phyloP scores from a whole-genome alignment of 2,797 vertebrate genomes.

The Avahi laniger region DNA sequence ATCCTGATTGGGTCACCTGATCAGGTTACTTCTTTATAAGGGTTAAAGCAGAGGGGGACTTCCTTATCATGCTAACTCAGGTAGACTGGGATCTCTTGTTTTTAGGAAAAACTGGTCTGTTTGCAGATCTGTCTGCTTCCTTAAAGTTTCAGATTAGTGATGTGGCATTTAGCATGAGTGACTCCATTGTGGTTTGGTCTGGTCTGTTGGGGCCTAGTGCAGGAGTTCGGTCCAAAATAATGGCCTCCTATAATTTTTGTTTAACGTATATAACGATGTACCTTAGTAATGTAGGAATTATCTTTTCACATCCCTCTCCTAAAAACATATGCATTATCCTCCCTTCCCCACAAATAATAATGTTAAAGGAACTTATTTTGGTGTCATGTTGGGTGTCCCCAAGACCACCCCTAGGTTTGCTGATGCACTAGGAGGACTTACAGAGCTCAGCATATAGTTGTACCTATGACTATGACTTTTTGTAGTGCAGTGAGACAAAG shows the following conservation, averaged over 20 bases:
- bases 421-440: background rate
- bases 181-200: background rate
- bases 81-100: background rate
- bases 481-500: background rate
- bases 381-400: accelerated
- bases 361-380: background rate
- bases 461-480: background rate
- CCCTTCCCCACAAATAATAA: background rate
- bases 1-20: background rate
- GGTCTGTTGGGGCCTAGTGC: background rate
- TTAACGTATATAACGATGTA: background rate
- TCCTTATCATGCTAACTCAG: background rate
- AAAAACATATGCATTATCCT: background rate
- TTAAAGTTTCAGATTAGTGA: background rate
- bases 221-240: background rate
- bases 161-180: background rate
- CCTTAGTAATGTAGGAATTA: background rate
- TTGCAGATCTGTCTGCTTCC: background rate
- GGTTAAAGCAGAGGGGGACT: background rate
- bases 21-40: background rate
- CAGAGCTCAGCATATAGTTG: background rate
- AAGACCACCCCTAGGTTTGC: background rate
- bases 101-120: background rate
- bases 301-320: accelerated
- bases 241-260: background rate